Evolutionary conservation across 2,888 invertebrate species (phyloP).

Genomic region (Rosalia funebris): DNA sequence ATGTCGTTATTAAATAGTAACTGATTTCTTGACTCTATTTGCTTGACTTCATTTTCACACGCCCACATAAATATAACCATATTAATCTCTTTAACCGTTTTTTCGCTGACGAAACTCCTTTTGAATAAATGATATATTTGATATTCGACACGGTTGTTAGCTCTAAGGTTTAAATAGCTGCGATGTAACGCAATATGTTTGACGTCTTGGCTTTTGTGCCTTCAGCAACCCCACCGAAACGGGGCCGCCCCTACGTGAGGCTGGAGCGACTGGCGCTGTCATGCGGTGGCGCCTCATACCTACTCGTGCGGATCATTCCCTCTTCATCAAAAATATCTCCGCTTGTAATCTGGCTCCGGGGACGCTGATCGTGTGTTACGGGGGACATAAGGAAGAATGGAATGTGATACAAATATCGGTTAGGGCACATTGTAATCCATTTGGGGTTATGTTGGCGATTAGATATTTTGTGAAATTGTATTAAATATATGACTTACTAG

Average conservation of each 20-base stretch:
- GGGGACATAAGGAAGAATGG: constrained; percentile 14
- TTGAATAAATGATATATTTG: constrained; percentile 32
- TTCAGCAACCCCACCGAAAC: constrained; percentile 29
- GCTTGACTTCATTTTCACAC: no score
- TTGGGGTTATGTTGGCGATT: background rate
- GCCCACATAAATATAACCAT: no score
- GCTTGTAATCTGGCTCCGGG: constrained; percentile 42
- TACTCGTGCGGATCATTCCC: constrained; percentile 58
- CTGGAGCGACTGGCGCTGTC: constrained; percentile 44
- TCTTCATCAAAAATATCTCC: constrained; percentile 53
- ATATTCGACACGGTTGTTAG: constrained; percentile 50
- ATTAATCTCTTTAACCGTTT: constrained; percentile 12
- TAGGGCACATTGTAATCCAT: background rate
- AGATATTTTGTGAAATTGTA: no score
- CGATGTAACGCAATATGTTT: constrained; percentile 59
- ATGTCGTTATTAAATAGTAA: no score
- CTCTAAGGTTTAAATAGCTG: constrained; percentile 38
- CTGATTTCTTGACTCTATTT: no score
- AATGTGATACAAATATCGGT: background rate
- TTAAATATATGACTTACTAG: no score
- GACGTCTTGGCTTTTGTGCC: constrained; percentile 50
- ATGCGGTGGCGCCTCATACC: constrained; percentile 58
- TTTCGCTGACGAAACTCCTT: constrained; percentile 1
- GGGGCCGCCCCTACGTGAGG: constrained; percentile 28
- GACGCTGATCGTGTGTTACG: constrained; percentile 14